Evolutionary conservation across 2,888 invertebrate genomes (phyloP), one percentile per base, ranked within the genome.

Genomic region (Mycogona germanica): DNA sequence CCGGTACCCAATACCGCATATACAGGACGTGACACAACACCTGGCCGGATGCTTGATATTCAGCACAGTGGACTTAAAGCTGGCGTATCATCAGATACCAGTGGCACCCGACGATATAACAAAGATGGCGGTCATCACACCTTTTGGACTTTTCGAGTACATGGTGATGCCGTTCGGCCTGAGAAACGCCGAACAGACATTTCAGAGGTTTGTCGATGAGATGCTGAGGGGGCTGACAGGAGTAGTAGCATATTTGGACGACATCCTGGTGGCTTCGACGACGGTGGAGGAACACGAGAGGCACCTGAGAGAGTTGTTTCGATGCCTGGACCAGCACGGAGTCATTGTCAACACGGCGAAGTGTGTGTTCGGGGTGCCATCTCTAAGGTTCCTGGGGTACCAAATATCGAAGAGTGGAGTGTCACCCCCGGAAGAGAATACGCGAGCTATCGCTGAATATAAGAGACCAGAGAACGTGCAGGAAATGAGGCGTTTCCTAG

Each of bases 251-350:
- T 58, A 53, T 37, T 32, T 58, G 4, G 55, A 57, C 29, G 51
- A 56, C 46, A 61, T 61, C 5, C 47, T 53, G 25, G 38, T 47
- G 19, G 45, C 41, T 23, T 40, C 68, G 66, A 54, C 51, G 3
- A 41, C 52, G 4, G 61, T 64, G 1, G 57, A 58, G 19, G 49
- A 44, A 6, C 59, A 69, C 23, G 70, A 73, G 58, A 56, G 61
- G 2, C 68, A 70, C 54, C 49, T 51, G 2, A 3, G 48, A 4
- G 3, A n/a, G 5, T 6, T 58, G 7, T 47, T 48, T 38, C n/a
- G 32, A 12, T 30, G 40, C 5, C 17, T 44, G 14, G 48, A 29
- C 17, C n/a, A 6, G 9, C 32, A 32, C 28, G 53, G 57, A 3
- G 12, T 51, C 14, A 56, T 5, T 30, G 35, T 55, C 37, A 55